Evolutionary conservation across 2,797 vertebrate genomes (phyloP), one percentile per base, ranked within the genome.

Genomic region (Neosilurus mollespiculum): DNA sequence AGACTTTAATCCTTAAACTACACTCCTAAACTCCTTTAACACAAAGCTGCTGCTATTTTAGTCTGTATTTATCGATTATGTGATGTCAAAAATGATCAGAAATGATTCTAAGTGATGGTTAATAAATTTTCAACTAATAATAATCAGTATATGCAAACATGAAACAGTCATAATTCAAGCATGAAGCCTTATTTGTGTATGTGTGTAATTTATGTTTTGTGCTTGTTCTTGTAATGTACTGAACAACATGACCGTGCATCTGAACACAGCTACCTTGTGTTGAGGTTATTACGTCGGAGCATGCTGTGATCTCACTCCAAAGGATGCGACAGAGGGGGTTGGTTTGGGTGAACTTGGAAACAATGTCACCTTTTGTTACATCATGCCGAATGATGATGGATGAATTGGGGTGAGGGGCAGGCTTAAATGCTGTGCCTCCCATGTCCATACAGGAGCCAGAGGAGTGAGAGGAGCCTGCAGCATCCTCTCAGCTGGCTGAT

Each of bases 401-500:
- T 56, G 76, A 72, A 58, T 5, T 5, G 56, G 37, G 77, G 66
- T n/a, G 34, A 8, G 30, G n/a, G 26, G 43, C 78, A 65, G 65
- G 30, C 81, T 51, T n/a, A 80, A 80, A 11, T 26, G 12, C 51
- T 69, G 51, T 69, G 78, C 65, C 24, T 66, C 43, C 43, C 24
- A 65, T 81, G 84, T 84, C 82, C 86, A 72, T 54, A 75, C 34
- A 61, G 81, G 82, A 87, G 83, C 67, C 80, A 81, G 79, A 78
- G 80, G 30, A 69, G 65, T 58, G 53, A 16, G 26, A 67, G 22
- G 12, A 78, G 84, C 81, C 56, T 83, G 75, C 37, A 78, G 82
- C 82, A 78, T 83, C 61, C 81, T 78, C 87, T 81, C 78, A 75
- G 78, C 73, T 43, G 59, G 26, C 80, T 88, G 87, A 88, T 82